These are phyloP conservation scores for Anaspis maculata DNA, from an alignment of 2,888 invertebrate genomes.

Conservation along the genomic window DNA sequence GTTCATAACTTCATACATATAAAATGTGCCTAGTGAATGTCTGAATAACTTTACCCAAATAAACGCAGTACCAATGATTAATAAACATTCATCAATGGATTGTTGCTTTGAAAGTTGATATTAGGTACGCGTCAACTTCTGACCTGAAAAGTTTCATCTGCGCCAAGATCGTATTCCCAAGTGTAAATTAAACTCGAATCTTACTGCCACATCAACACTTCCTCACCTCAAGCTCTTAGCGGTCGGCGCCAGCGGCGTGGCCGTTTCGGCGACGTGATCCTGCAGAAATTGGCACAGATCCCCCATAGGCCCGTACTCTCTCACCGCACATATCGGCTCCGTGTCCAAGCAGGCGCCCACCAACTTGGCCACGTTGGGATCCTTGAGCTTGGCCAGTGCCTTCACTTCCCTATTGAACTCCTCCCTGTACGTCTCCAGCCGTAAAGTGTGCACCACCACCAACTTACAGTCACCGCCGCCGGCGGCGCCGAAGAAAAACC, in stretches of 20 bases:
- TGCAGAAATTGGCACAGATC: conserved; percentile 80
- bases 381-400: conserved; percentile 58
- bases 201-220: too few relatives aligned
- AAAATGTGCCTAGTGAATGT: too few relatives aligned
- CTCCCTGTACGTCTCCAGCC: conserved; percentile 52
- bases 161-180: too few relatives aligned
- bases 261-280: conserved; percentile 68
- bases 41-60: too few relatives aligned
- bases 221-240: conserved; percentile 69
- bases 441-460: conserved; percentile 66
- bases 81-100: too few relatives aligned
- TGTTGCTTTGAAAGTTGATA: too few relatives aligned
- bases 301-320: conserved; percentile 69
- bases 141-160: too few relatives aligned
- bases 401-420: conserved; percentile 68
- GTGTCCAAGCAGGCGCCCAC: conserved; percentile 65
- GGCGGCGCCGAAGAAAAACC: too few relatives aligned
- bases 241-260: conserved; percentile 51
- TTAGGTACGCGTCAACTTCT: too few relatives aligned
- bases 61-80: too few relatives aligned
- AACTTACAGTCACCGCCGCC: conserved; percentile 41
- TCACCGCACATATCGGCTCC: conserved; percentile 67
- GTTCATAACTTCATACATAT: too few relatives aligned
- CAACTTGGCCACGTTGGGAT: conserved; percentile 63
- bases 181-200: too few relatives aligned